Conservation (phyloP, 2,797 vertebrate genomes). For the Gymnoscopelus braueri region DNA sequence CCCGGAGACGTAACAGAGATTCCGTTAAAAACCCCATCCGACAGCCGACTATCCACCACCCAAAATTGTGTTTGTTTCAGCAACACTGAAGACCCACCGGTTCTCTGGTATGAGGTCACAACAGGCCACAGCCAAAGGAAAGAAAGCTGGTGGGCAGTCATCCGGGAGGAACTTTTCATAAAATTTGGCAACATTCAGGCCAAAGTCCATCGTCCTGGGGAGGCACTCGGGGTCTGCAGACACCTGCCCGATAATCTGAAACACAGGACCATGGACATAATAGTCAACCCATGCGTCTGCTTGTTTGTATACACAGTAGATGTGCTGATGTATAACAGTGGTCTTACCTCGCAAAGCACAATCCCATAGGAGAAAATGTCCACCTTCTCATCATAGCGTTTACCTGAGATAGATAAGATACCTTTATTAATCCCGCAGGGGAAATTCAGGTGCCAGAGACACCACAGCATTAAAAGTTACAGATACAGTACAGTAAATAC, state of each 20-base stretch:
- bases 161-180: slow-evolving; percentile 96
- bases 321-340: background rate
- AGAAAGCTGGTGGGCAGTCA: slow-evolving; percentile 93
- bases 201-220: slow-evolving; percentile 94
- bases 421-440: too few relatives aligned
- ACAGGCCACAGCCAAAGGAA: slow-evolving; percentile 92
- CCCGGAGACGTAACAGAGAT: too few relatives aligned
- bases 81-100: slow-evolving; percentile 79
- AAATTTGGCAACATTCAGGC: slow-evolving; percentile 94
- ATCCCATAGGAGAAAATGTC: slow-evolving; percentile 97
- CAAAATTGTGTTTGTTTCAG: background rate
- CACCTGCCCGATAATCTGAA: slow-evolving; percentile 95
- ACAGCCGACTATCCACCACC: too few relatives aligned
- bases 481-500: too few relatives aligned
- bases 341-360: slow-evolving; percentile 92
- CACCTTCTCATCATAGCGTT: slow-evolving; percentile 95
- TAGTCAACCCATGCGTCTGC: background rate
- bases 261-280: slow-evolving; percentile 14
- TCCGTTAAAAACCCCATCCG: too few relatives aligned
- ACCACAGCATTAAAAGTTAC: too few relatives aligned
- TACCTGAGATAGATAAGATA: slow-evolving; percentile 77
- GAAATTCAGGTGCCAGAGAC: too few relatives aligned
- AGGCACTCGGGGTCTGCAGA: slow-evolving; percentile 96
- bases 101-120: slow-evolving; percentile 93
- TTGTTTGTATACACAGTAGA: background rate